Evolutionary conservation across 2,888 invertebrate genomes (phyloP).

Genomic region (Pseudeuparius sepicola): DNA sequence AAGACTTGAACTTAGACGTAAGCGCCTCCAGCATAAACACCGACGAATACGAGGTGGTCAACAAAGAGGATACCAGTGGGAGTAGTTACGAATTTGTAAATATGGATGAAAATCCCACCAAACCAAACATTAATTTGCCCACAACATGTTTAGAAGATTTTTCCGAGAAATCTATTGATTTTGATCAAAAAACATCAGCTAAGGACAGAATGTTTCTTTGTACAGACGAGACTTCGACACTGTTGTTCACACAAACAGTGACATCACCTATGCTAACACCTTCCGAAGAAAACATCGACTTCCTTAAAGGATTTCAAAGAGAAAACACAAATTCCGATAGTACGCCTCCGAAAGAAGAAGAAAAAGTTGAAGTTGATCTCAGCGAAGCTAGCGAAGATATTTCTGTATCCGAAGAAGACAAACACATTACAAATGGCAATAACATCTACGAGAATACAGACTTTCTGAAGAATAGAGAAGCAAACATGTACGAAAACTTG

Average conservation of each 20-base stretch:
- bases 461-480: conserved; percentile 22
- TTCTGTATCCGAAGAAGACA: conserved; percentile 17
- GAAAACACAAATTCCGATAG: conserved; percentile 26
- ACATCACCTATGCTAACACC: conserved; percentile 40
- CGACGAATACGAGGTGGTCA: conserved; percentile 8
- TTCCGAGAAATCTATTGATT: conserved; percentile 18
- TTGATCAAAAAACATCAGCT: conserved; percentile 25
- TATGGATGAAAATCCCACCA: conserved; percentile 13
- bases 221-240: conserved; percentile 34
- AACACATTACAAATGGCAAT: conserved; percentile 18
- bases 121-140: conserved; percentile 24
- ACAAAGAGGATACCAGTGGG: conserved; percentile 14
- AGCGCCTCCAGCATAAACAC: conserved; percentile 15
- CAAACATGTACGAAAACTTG: conserved; percentile 28
- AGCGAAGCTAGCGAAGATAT: conserved; percentile 21
- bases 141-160: conserved; percentile 21
- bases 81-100: conserved; percentile 22
- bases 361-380: conserved; percentile 14
- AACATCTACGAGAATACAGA: conserved; percentile 28
- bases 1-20: conserved; percentile 18
- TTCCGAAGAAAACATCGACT: conserved; percentile 39
- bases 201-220: conserved; percentile 38
- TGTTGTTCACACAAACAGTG: conserved; percentile 39
- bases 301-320: conserved; percentile 36
- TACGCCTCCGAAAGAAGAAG: conserved; percentile 23